Evolutionary conservation across 2,113 vertebrate species (phyloP).

Genomic region (Gracilinanus agilis): DNA sequence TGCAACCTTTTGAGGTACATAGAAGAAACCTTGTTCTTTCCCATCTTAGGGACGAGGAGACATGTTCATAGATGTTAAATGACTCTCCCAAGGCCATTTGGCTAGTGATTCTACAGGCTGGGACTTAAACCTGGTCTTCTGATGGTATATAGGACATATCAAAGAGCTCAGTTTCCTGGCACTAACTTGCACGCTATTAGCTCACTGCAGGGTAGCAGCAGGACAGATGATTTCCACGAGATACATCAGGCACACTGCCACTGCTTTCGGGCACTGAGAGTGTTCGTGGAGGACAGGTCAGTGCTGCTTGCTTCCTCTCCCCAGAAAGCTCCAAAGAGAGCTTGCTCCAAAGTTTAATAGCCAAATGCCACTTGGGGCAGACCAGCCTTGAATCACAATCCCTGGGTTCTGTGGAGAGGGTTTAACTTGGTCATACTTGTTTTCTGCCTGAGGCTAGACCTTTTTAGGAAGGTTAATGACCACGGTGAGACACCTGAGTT

Average conservation of each 20-base stretch:
- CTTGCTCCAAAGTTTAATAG: neutral
- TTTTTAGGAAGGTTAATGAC: neutral
- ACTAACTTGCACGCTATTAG: neutral
- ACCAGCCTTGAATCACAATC: neutral
- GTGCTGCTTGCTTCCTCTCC: too few species aligned
- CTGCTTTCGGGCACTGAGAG: fast-evolving
- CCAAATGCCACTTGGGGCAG: neutral
- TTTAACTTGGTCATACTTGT: too few species aligned
- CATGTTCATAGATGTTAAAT: neutral
- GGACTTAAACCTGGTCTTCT: neutral
- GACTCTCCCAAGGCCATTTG: neutral
- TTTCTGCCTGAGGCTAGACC: neutral
- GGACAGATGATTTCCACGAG: neutral
- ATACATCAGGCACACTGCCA: neutral
- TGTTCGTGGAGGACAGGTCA: neutral
- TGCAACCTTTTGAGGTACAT: neutral
- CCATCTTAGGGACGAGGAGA: neutral
- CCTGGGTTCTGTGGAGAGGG: neutral
- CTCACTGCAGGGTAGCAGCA: neutral
- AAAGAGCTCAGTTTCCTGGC: neutral
- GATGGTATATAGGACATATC: neutral
- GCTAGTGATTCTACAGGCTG: neutral
- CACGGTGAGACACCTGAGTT: neutral
- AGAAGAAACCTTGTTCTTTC: neutral
- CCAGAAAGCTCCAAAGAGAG: neutral